Evolutionary conservation across 2,888 invertebrate species (phyloP).

Genomic region (Psylliodes chrysocephalus): DNA sequence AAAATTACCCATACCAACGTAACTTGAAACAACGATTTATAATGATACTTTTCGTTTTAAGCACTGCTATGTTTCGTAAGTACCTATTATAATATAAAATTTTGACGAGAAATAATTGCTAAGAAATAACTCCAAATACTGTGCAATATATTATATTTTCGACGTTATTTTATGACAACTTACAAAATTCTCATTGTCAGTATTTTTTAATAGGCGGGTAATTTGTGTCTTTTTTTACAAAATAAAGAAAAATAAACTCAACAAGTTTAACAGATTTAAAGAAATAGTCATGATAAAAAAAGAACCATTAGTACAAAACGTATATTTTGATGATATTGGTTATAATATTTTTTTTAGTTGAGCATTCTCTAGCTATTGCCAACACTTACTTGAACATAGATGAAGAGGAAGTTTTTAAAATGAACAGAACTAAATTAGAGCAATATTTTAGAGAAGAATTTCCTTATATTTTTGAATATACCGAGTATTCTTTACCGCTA

Average conservation of each 20-base stretch:
- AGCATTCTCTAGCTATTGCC: constrained; percentile 28
- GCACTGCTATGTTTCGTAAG: constrained; percentile 25
- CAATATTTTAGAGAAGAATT: constrained; percentile 29
- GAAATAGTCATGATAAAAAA: no score
- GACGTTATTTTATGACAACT: no score
- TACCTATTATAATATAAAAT: background rate
- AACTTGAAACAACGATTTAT: constrained; percentile 13
- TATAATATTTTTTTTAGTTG: constrained; percentile 25
- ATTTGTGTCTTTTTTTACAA: no score
- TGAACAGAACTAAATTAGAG: constrained; percentile 14
- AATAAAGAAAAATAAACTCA: background rate
- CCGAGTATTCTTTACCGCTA: constrained; percentile 8
- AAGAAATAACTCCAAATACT: background rate
- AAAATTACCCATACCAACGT: constrained; percentile 15
- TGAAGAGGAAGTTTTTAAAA: background rate
- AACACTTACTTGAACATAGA: constrained; percentile 19
- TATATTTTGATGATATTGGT: background rate
- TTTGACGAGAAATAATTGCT: background rate
- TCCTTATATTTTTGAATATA: constrained; percentile 27
- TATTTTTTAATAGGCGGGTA: no score
- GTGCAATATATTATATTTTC: background rate
- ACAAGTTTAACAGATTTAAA: no score
- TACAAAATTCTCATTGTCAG: background rate
- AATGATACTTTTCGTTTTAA: background rate
- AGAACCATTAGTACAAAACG: background rate